These are phyloP conservation scores for Eurytoma adleriae DNA, from an alignment of 2,888 invertebrate species.

Conservation along the genomic window DNA sequence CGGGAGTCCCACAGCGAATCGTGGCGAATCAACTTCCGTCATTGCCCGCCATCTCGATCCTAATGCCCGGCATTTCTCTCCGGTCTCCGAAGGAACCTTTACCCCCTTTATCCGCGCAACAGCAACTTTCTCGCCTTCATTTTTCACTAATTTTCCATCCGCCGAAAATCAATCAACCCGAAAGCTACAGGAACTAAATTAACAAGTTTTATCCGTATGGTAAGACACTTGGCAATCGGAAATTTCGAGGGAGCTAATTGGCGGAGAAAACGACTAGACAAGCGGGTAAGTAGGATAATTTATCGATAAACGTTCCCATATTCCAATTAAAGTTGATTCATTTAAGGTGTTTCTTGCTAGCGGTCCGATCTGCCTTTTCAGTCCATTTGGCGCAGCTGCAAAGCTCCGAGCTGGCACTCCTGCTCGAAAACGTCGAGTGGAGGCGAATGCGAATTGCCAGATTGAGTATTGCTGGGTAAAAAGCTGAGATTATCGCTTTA, in stretches of 20 bases:
- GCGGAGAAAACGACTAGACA: slow-evolving; percentile 58
- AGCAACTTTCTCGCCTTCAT: neutral
- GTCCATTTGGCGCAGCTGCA: slow-evolving; percentile 71
- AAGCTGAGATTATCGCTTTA: neutral
- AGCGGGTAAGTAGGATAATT: slow-evolving; percentile 71
- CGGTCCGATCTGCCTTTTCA: slow-evolving; percentile 71
- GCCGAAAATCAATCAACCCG: too few relatives aligned
- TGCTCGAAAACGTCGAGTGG: neutral
- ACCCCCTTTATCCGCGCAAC: neutral
- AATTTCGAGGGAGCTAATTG: slow-evolving; percentile 56
- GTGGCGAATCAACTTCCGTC: slow-evolving; percentile 76
- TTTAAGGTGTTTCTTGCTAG: slow-evolving; percentile 54
- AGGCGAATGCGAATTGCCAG: neutral
- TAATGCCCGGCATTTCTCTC: slow-evolving; percentile 75
- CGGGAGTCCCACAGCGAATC: slow-evolving; percentile 70
- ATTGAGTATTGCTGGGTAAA: neutral
- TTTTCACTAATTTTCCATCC: too few relatives aligned
- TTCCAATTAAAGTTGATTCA: slow-evolving; percentile 75
- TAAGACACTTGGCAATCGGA: too few relatives aligned
- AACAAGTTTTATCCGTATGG: too few relatives aligned
- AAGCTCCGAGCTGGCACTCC: neutral
- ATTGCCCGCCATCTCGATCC: slow-evolving; percentile 73
- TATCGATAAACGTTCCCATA: slow-evolving; percentile 74
- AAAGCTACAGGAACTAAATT: too few relatives aligned
- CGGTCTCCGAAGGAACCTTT: slow-evolving; percentile 70